Percentiles rank a stretch among this genome's conserved stretches.
Evolutionary conservation across 2,113 vertebrate species (phyloP).

Genomic region (Oryzias celebensis): DNA sequence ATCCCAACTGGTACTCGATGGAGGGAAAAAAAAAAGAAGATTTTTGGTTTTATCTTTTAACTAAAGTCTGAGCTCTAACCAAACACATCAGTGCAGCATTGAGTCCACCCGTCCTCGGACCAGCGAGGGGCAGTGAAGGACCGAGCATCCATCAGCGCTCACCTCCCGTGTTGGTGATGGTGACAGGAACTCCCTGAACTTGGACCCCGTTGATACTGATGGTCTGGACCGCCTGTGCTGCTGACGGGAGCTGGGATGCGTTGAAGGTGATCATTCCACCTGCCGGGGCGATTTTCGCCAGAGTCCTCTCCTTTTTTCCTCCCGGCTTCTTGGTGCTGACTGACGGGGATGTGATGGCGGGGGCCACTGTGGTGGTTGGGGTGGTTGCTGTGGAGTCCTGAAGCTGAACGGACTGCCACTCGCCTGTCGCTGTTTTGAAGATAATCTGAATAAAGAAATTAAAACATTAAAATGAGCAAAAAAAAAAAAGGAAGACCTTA

Average conservation of each 20-base stretch:
- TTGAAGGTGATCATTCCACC: conserved; percentile 90
- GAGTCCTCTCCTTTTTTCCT: conserved; percentile 85
- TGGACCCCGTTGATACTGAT: conserved; percentile 97
- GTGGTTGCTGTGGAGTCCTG: conserved; percentile 81
- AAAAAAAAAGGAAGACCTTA: no score
- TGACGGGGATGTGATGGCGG: conserved; percentile 47
- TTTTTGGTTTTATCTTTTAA: no score
- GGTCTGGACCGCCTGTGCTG: conserved; percentile 91
- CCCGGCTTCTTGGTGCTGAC: conserved; percentile 71
- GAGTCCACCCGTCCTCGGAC: no score
- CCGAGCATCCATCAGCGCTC: conserved; percentile 21
- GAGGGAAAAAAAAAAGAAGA: no score
- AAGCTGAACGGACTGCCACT: conserved; percentile 88
- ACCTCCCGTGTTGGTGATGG: conserved; percentile 94
- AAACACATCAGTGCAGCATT: no score
- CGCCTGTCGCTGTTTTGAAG: conserved; percentile 86
- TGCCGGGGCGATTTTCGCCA: conserved; percentile 93
- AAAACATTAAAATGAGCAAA: not conserved
- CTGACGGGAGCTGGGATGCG: conserved; percentile 83
- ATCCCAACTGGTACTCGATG: no score
- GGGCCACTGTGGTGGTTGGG: conserved; percentile 60
- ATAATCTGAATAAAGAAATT: conserved; percentile 77
- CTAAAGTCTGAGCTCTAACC: no score
- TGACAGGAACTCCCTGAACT: conserved; percentile 93
- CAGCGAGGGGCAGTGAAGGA: no score